Percentiles rank a stretch among this genome's conserved stretches.
Evolutionary conservation across 2,888 invertebrate species (phyloP).

Genomic region (Macrosoma leucophasiata): DNA sequence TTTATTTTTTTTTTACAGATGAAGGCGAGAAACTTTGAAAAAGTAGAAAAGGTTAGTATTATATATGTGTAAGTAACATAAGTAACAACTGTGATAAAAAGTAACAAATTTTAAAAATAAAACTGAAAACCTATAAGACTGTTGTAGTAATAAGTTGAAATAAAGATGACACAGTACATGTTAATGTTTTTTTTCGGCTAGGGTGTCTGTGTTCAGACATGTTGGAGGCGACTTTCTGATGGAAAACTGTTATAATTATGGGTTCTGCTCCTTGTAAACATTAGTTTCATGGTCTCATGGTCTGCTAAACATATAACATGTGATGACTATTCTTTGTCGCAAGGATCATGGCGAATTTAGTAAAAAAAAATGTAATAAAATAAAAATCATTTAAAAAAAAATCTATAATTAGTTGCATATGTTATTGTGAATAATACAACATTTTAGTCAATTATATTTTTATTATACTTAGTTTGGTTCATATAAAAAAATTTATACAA

Average conservation of each 20-base stretch:
- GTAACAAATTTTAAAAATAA: constrained; percentile 17
- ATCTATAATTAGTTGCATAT: constrained; percentile 7
- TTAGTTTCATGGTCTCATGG: too few relatives aligned
- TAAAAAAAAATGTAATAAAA: constrained; percentile 6
- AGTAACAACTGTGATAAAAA: constrained; percentile 34
- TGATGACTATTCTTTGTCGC: not conserved
- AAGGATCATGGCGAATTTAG: not conserved
- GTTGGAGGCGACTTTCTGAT: constrained; percentile 62
- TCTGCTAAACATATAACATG: not conserved
- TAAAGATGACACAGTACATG: constrained; percentile 43
- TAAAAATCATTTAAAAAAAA: constrained; percentile 10
- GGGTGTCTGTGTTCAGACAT: constrained; percentile 71
- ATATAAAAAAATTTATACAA: too few relatives aligned
- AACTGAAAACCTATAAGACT: not conserved
- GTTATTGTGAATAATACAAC: too few relatives aligned
- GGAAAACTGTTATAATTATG: too few relatives aligned
- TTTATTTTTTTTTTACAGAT: constrained; percentile 81
- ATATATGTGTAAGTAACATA: constrained; percentile 32
- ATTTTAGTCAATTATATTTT: too few relatives aligned
- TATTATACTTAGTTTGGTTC: too few relatives aligned
- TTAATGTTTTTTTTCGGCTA: constrained; percentile 60
- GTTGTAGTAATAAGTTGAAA: constrained; percentile 43
- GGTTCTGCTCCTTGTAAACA: too few relatives aligned
- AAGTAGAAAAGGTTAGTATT: constrained; percentile 96
- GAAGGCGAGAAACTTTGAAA: constrained; percentile 97